Conservation (phyloP, 2,888 invertebrate species). For the Uropetala carovei region DNA sequence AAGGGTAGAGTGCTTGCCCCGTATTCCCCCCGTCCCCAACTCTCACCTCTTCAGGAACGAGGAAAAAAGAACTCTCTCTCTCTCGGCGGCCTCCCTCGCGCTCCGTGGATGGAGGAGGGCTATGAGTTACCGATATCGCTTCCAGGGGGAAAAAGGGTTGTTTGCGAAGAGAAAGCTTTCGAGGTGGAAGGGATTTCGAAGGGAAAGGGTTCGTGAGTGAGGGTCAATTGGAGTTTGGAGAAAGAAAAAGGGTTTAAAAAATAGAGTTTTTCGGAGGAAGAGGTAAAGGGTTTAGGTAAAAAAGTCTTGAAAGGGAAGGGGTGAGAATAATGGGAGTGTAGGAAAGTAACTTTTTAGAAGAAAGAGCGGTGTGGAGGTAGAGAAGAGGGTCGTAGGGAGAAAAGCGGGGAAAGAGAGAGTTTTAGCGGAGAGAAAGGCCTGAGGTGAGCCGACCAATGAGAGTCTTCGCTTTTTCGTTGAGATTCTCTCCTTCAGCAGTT, state of each 20-base stretch:
- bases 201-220: slow-evolving; percentile 14
- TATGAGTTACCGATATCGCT: neutral
- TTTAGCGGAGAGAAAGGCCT: slow-evolving; percentile 23
- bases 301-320: neutral
- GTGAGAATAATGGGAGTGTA: neutral
- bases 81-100: neutral
- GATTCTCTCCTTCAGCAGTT: neutral
- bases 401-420: slow-evolving; percentile 44
- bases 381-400: neutral
- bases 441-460: slow-evolving; percentile 30
- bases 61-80: neutral
- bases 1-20: neutral
- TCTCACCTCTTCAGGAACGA: neutral
- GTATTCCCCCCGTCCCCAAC: neutral
- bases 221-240: slow-evolving; percentile 6
- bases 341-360: neutral
- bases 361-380: neutral
- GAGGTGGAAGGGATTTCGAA: neutral
- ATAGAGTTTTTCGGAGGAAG: slow-evolving; percentile 18
- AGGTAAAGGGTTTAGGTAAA: slow-evolving; percentile 39
- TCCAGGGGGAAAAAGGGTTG: slow-evolving; percentile 13
- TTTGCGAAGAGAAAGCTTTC: slow-evolving; percentile 34
- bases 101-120: neutral
- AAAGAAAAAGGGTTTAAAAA: slow-evolving; percentile 16
- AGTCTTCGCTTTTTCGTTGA: neutral